Conservation (phyloP, 2,797 vertebrate species). For the Sebastes kiyomatsui region DNA sequence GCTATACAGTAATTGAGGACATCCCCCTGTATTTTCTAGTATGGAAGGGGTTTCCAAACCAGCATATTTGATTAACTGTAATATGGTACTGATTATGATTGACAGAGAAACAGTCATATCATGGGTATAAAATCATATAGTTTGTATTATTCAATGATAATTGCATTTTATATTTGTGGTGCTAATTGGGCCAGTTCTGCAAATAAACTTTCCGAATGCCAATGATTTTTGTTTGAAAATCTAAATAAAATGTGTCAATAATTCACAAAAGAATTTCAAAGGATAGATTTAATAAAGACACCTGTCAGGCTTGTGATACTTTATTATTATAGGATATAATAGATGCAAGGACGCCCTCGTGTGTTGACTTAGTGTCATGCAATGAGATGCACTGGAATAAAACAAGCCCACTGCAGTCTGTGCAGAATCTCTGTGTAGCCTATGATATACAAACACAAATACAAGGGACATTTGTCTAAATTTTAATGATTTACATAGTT, state of each 20-base stretch:
- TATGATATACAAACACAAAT: neutral
- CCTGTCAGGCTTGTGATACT: neutral
- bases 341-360: conserved; percentile 29
- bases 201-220: neutral
- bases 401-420: neutral
- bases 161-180: neutral
- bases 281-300: neutral
- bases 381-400: neutral
- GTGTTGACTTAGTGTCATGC: conserved; percentile 8
- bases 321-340: neutral
- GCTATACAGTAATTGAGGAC: neutral
- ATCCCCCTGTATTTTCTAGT: neutral
- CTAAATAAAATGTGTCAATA: neutral
- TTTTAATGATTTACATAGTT: neutral
- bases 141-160: neutral
- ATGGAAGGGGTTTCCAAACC: neutral
- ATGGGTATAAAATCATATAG: neutral
- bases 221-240: neutral
- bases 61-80: neutral
- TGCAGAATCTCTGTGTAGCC: no score
- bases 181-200: no score
- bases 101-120: neutral
- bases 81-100: neutral
- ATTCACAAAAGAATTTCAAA: neutral
- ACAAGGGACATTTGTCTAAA: neutral